Base-by-base conservation (phyloP, 2,113 vertebrate species). In the Strix uralensis region DNA sequence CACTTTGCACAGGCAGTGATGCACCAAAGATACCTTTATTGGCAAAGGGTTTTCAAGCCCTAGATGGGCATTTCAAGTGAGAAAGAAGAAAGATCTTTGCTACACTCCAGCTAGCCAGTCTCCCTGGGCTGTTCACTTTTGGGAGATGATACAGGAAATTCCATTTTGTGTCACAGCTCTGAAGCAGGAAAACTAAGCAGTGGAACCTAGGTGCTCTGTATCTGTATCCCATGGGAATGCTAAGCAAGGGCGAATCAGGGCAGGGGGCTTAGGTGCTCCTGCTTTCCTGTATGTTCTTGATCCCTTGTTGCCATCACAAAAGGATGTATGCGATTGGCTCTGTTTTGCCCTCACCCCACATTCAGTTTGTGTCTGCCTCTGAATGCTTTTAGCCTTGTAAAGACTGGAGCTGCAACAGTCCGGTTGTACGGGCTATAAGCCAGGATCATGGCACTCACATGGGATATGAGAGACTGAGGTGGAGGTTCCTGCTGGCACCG, bases 361-460 rank as follows among this genome's bases (percentile, higher is more conserved):
- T 73, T 55, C 57, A 32, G 40, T 77, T 69, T 69, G 61, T 61
- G 8, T 42, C n/a, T 55, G 14, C 20, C 29, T 15, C 18, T 29
- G 19, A 15, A 10, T 44, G 8, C 9, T 88, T 78, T 47, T 38
- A 82, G 36, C 26, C 29, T 34, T 66, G 46, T 74, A 4, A 81
- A 83, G 57, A 7, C 20, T 23, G 25, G 11, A 71, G 49, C 38
- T 51, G 78, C 55, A 55, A 8, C 25, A 36, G 25, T 27, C 13
- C 57, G 17, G 25, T 66, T 61, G 5, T 0, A 8, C 20, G 7
- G 69, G 29, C 49, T 73, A 2, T 70, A 63, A 61, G 19, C 11
- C 10, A 12, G 16, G 34, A 7, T 51, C 14, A 0, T 13, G 52
- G 44, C 42, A 29, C 19, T 67, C 25, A 2, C 2, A 1, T 44